phyloP scores from a whole-genome alignment of 2,113 vertebrate genomes.

The Phalacrocorax aristotelis region DNA sequence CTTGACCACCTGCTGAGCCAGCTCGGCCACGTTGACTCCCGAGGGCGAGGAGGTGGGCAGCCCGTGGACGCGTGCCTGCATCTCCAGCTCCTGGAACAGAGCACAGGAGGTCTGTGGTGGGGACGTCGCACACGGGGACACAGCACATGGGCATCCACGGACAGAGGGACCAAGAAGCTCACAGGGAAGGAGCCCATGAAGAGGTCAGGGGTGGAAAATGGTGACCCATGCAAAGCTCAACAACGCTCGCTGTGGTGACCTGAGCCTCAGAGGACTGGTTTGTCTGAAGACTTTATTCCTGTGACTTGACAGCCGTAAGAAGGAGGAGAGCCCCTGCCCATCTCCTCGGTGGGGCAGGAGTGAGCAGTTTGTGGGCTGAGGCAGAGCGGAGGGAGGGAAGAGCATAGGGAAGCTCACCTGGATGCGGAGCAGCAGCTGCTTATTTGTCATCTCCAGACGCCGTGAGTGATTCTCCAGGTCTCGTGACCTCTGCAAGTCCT shows the following conservation, averaged over 20 bases:
- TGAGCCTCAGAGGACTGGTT: background rate
- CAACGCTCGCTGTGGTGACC: background rate
- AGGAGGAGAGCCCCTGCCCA: background rate
- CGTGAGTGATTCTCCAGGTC: constrained; percentile 95
- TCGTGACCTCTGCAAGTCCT: constrained; percentile 89
- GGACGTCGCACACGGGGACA: rapidly evolving
- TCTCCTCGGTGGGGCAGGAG: rapidly evolving
- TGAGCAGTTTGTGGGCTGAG: background rate
- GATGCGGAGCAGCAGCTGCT: constrained; percentile 93
- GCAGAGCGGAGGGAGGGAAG: background rate
- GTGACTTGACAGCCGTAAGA: background rate
- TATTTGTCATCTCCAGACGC: constrained; percentile 93
- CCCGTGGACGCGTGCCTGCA: constrained; percentile 91
- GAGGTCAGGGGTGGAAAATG: background rate
- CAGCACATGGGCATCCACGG: rapidly evolving
- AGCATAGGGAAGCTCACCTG: constrained; percentile 74
- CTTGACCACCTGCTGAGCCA: constrained; percentile 85
- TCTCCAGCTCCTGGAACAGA: constrained; percentile 90
- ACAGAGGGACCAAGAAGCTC: background rate
- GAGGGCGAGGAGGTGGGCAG: constrained; percentile 87
- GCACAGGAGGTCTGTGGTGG: background rate
- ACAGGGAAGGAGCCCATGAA: background rate
- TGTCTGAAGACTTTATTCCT: background rate
- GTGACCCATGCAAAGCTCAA: background rate
- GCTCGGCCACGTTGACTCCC: constrained; percentile 80